Evolutionary conservation across 2,113 vertebrate species (phyloP).

Genomic region (Anhinga anhinga): DNA sequence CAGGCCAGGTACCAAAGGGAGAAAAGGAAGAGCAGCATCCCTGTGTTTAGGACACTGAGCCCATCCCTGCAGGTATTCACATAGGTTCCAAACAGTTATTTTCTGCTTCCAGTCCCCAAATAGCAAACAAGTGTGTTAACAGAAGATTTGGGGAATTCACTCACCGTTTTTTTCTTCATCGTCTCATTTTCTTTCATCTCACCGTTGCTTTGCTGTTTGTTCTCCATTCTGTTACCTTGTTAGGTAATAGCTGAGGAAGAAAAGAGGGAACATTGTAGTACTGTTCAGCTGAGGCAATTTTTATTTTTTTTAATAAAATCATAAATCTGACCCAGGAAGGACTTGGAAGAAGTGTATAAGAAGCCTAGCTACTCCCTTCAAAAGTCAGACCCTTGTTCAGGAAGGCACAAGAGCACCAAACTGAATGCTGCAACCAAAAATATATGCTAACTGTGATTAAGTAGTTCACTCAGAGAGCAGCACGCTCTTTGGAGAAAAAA

Average conservation of each 20-base stretch:
- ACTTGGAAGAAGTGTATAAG: not conserved
- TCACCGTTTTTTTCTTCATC: slow-evolving; percentile 57
- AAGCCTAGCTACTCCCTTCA: not conserved
- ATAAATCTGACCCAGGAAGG: not conserved
- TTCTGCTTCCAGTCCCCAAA: not conserved
- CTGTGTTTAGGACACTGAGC: not conserved
- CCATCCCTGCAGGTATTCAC: not conserved
- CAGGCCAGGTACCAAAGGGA: not conserved
- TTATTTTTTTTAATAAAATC: not conserved
- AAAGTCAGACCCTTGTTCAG: not conserved
- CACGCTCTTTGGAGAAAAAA: not conserved
- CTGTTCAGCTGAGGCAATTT: not conserved
- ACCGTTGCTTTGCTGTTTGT: not conserved
- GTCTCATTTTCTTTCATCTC: not conserved
- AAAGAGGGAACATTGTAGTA: not conserved
- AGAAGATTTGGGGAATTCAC: not conserved
- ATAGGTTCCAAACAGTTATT: not conserved
- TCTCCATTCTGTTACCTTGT: slow-evolving; percentile 8
- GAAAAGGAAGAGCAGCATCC: not conserved
- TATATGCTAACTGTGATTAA: not conserved
- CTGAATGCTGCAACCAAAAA: not conserved
- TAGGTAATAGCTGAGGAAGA: not conserved
- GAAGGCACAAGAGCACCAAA: not conserved
- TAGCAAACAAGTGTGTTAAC: not conserved
- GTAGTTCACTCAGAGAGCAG: not conserved